Conservation (phyloP, 1,140 invertebrate genomes). For the Euglossa dilemma region DNA sequence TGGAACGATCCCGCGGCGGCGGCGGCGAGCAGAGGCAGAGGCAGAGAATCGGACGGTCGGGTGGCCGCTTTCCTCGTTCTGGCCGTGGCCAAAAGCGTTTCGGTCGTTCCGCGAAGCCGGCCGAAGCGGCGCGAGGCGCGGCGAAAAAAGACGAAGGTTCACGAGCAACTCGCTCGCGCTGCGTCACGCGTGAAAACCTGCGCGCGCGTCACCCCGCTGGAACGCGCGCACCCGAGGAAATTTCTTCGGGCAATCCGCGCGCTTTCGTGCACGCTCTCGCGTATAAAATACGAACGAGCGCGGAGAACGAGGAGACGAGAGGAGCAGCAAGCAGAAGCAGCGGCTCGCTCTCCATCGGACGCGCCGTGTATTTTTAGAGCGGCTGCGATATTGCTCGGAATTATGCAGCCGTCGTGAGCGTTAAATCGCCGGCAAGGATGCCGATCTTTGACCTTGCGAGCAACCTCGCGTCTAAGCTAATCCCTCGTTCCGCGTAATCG, state of each 20-base stretch:
- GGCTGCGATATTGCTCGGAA: constrained; percentile 30
- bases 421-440: constrained; percentile 27
- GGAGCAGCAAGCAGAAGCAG: too few relatives aligned
- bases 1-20: constrained; percentile 1
- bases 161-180: constrained; percentile 43
- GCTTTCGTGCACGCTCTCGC: constrained; percentile 2
- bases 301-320: not conserved
- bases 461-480: constrained; percentile 25
- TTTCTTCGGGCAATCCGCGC: constrained; percentile 41
- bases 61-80: constrained; percentile 52
- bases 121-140: constrained; percentile 1
- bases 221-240: constrained; percentile 58
- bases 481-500: constrained; percentile 30
- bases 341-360: not conserved
- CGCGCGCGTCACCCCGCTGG: constrained; percentile 59
- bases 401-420: constrained; percentile 33
- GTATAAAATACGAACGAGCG: not conserved
- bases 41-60: not conserved
- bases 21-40: not conserved
- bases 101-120: constrained; percentile 53
- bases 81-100: constrained; percentile 57
- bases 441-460: constrained; percentile 36
- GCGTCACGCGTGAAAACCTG: constrained; percentile 68
- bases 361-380: constrained; percentile 16
- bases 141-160: constrained; percentile 51